A percentile compares a stretch with the other conserved stretches of the same genome.
phyloP scores from a whole-genome alignment of 2,888 invertebrate species.

The Polyommatus icarus region DNA sequence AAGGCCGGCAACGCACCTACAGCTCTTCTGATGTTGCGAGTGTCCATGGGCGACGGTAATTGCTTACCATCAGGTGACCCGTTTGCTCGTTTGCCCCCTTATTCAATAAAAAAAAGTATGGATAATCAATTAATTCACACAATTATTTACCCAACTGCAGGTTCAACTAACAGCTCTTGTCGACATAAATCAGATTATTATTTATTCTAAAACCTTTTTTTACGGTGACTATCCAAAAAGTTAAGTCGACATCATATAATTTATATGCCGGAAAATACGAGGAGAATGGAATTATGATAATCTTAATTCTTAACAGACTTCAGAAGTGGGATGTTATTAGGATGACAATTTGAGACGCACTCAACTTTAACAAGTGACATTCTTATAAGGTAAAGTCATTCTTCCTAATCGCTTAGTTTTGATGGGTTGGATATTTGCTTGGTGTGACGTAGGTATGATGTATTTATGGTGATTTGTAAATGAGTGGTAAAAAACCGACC shows the following conservation, averaged over 20 bases:
- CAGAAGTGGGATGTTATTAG: not conserved
- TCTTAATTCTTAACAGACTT: not conserved
- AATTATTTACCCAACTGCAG: too few relatives aligned
- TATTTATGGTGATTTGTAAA: not conserved
- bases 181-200: too few relatives aligned
- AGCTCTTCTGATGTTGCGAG: too few relatives aligned
- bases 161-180: too few relatives aligned
- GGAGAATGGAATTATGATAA: not conserved
- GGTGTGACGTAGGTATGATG: not conserved
- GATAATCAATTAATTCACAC: too few relatives aligned
- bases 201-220: too few relatives aligned
- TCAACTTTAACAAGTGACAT: not conserved
- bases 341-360: not conserved
- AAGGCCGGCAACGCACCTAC: too few relatives aligned
- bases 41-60: too few relatives aligned
- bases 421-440: not conserved
- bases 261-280: not conserved
- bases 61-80: too few relatives aligned
- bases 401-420: not conserved
- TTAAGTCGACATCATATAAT: not conserved
- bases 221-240: too few relatives aligned
- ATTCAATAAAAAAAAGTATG: too few relatives aligned
- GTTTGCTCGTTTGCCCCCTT: too few relatives aligned
- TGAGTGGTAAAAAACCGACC: not conserved
- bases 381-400: constrained; percentile 6